phyloP scores from a whole-genome alignment of 2,888 invertebrate species.

The Diplazon laetatorius region DNA sequence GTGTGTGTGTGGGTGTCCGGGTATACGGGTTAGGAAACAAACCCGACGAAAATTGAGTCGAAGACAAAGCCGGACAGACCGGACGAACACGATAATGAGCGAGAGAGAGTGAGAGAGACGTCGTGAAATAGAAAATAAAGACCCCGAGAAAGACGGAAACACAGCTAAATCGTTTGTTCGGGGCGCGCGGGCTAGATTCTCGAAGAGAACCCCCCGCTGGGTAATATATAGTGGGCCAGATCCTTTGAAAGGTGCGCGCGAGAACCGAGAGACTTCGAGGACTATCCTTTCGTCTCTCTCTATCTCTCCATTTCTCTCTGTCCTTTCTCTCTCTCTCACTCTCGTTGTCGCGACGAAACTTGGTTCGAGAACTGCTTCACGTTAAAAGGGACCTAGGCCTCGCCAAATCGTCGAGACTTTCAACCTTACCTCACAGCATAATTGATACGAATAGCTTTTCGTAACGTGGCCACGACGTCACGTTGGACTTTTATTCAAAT shows the following conservation, averaged over 20 bases:
- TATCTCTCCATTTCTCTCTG: too few relatives aligned
- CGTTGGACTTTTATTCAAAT: constrained; percentile 75
- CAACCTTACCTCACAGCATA: constrained; percentile 77
- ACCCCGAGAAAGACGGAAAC: constrained; percentile 48
- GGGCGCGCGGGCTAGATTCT: constrained; percentile 62
- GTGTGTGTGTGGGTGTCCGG: too few relatives aligned
- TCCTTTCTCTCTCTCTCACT: too few relatives aligned
- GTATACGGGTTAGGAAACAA: too few relatives aligned
- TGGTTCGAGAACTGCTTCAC: constrained; percentile 48
- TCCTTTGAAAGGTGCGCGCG: constrained; percentile 79
- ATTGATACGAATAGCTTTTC: constrained; percentile 82
- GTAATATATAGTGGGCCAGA: constrained; percentile 82
- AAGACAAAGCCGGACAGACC: constrained; percentile 43
- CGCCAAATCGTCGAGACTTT: constrained; percentile 68
- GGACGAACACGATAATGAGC: constrained; percentile 24
- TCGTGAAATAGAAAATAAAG: constrained; percentile 59
- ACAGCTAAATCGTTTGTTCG: constrained; percentile 49
- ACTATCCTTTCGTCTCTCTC: constrained; percentile 36
- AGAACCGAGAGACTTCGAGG: constrained; percentile 51
- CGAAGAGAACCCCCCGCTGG: constrained; percentile 78
- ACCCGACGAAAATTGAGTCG: constrained; percentile 41
- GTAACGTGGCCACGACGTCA: constrained; percentile 68
- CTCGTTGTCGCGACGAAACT: constrained; percentile 76
- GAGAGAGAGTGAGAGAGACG: constrained; percentile 41
- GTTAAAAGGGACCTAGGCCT: constrained; percentile 28